Conservation (phyloP, 1,140 invertebrate species). For the Lasioglossum baleicum region DNA sequence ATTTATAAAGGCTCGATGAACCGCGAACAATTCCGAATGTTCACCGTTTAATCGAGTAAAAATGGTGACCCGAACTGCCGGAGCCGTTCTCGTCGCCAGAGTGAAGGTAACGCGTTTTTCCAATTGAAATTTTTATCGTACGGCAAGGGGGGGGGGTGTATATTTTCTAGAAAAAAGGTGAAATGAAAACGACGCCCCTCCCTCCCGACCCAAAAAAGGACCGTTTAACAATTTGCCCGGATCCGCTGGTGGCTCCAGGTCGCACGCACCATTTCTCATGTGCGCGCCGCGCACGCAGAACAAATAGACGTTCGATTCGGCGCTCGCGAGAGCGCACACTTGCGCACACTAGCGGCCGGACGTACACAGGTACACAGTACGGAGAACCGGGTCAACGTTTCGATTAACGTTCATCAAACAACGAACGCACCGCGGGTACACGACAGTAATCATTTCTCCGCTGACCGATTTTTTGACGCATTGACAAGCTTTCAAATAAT, state of each 20-base stretch:
- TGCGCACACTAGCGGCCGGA: not conserved
- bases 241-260: constrained; percentile 7
- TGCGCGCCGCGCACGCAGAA: constrained; percentile 28
- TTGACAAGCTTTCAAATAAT: constrained; percentile 58
- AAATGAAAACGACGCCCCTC: not conserved
- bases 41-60: not conserved
- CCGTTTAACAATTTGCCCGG: constrained; percentile 17
- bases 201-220: not conserved
- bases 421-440: constrained; percentile 18
- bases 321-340: not conserved
- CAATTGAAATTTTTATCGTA: constrained; percentile 2
- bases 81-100: too few species aligned
- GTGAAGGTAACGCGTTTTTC: not conserved
- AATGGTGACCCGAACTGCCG: not conserved
- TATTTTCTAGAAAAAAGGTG: not conserved
- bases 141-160: not conserved
- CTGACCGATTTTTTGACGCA: constrained; percentile 52
- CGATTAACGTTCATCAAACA: constrained; percentile 61
- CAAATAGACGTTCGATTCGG: constrained; percentile 39
- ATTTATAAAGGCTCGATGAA: not conserved
- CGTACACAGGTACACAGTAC: not conserved
- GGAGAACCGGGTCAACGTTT: constrained; percentile 43
- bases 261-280: constrained; percentile 42
- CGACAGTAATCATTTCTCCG: constrained; percentile 50
- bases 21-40: not conserved